Evolutionary conservation across 2,888 invertebrate genomes (phyloP), one percentile per base, ranked within the genome.

Genomic region (Callyntrura guangdongensis): DNA sequence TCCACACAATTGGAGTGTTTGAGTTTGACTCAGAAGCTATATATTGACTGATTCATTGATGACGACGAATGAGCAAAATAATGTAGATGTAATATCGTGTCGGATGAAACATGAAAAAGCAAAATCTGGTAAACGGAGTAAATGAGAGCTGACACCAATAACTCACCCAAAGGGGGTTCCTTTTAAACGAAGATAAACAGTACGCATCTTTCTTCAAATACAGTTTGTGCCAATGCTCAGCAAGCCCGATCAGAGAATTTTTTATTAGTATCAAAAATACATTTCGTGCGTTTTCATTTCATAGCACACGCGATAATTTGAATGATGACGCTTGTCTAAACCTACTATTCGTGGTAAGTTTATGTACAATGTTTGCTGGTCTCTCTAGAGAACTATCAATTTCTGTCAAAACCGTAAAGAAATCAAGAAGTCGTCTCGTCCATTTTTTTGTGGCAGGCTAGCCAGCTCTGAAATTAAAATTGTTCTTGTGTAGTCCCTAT

Each of bases 361-460:
- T 59, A 74, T 64, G 17, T 64, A 64, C 53, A 67, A 86, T 79
- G 77, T 67, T 49, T 36, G 36, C 36, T 81, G 36, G 6, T 81
- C 69, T 36, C 79, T 82, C 25, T 69, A 36, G 56, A 72, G 81
- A 89, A 89, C 89, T 77, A 89, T 89, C 89, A 89, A 89, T 89
- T 89, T 89, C 74, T 89, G 89, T 89, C 83, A 89, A 74, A 82
- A 59, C 20, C 25, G 69, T 56, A 89, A 49, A 49, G 27, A 79
- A 86, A 86, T 86, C 86, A 86, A 86, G 86, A 59, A 79, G 79
- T 67, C 79, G 27, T 84, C 79, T 81, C n/a, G 81, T 14, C 61
- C 59, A 0, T 59, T 36, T 45, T n/a, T 81, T 81, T 81, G 3
- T 77, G 25, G 6, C 36, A 36, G 36, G 36, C 36, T 36, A 36